phyloP scores from a whole-genome alignment of 2,113 vertebrate genomes.

The Capricornis sumatraensis region DNA sequence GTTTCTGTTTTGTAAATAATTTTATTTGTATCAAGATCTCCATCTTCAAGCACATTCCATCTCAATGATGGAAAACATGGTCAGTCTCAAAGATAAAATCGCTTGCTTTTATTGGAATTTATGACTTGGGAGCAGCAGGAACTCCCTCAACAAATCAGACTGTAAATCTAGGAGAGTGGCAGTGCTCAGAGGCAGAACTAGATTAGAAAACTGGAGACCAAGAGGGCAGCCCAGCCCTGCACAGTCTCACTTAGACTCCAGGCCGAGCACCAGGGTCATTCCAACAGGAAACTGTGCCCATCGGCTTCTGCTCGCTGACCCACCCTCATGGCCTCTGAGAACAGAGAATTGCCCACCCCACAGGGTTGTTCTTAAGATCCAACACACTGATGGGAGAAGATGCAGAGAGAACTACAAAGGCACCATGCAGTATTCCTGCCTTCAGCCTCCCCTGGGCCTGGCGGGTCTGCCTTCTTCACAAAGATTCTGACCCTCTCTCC shows the following conservation, averaged over 20 bases:
- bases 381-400: neutral
- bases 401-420: neutral
- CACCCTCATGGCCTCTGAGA: neutral
- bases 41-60: neutral
- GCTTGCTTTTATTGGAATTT: neutral
- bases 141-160: neutral
- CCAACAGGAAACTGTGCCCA: neutral
- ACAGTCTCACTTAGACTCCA: neutral
- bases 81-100: neutral
- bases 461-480: neutral
- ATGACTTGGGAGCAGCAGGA: neutral
- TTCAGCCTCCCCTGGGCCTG: neutral
- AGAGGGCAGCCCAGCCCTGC: neutral
- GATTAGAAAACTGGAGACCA: neutral
- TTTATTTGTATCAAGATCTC: neutral
- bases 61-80: neutral
- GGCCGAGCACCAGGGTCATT: neutral
- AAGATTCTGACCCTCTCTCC: neutral
- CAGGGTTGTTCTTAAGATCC: neutral
- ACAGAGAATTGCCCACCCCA: neutral
- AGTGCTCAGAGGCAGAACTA: neutral
- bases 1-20: neutral
- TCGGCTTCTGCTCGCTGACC: neutral
- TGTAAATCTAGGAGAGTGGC: neutral
- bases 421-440: neutral